Evolutionary conservation across 2,113 vertebrate genomes (phyloP), one percentile per base, ranked within the genome.

Genomic region (Machaerirhynchus nigripectus): DNA sequence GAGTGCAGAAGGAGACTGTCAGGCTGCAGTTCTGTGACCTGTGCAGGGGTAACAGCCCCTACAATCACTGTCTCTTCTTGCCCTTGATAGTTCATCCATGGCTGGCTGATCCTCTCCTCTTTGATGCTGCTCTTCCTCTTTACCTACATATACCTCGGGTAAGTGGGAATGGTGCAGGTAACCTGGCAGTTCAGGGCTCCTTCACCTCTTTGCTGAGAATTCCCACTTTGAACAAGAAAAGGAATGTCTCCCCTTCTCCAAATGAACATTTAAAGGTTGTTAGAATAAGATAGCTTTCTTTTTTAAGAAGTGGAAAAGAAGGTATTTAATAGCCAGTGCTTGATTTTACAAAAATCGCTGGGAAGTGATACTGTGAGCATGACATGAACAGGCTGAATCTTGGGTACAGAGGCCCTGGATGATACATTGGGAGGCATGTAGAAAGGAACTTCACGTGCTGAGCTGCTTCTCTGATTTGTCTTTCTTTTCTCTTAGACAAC

Each of bases 121-220:
- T 96, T 99, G 96, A 99, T 99, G 99, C 87, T 99, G 95, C 99
- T 99, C 52, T 99, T 99, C 97, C 98, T 99, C 97, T 99, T 99
- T 96, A 99, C 99, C 94, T 99, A 99, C 96, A 99, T 99, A 96
- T 99, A 99, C 88, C 98, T 99, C 1, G 98, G 99, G 99, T 97
- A 94, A 97, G 96, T 95, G 56, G 64, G 70, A 86, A 64, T 24
- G 28, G 44, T 71, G 60, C 73, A 78, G 68, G 47, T 75, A 64
- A 53, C 64, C 26, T 81, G 47, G 46, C 46, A 53, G n/a, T 49
- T 77, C 67, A 69, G 67, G 23, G 55, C 37, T 83, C 30, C n/a
- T 70, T 75, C 37, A 57, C 15, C 12, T 91, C 50, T 64, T 70
- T 31, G 30, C 44, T 47, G 35, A 64, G 28, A 94, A 65, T 65